Evolutionary conservation across 2,888 invertebrate genomes (phyloP).

Genomic region (Ochropacha duplaris): DNA sequence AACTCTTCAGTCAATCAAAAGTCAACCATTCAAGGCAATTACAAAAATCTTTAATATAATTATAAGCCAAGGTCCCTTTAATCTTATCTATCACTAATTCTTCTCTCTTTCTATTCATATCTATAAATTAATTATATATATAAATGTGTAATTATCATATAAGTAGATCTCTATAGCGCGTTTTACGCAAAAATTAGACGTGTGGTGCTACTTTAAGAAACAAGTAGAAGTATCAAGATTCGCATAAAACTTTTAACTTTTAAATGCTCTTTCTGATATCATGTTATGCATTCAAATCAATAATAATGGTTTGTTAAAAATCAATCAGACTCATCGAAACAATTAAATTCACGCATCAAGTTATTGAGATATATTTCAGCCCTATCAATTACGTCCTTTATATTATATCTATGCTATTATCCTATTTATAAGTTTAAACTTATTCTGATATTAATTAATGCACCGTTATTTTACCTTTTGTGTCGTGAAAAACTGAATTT

Average conservation of each 20-base stretch:
- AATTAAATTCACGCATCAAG: neutral
- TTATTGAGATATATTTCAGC: constrained; percentile 34
- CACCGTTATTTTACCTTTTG: neutral
- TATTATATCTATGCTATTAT: constrained; percentile 24
- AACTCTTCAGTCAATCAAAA: too few relatives aligned
- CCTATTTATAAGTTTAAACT: constrained; percentile 19
- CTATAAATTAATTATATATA: constrained; percentile 30
- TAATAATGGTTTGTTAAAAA: too few relatives aligned
- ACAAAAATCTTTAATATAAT: constrained; percentile 12
- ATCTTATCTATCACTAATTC: constrained; percentile 35
- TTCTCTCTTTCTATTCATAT: constrained; percentile 50
- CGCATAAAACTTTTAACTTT: neutral
- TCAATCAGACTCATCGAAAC: too few relatives aligned
- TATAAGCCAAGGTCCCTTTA: constrained; percentile 25
- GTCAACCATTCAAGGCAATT: constrained; percentile 2
- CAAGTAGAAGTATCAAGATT: constrained; percentile 1
- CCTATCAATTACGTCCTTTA: constrained; percentile 62
- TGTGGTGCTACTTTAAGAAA: constrained; percentile 66
- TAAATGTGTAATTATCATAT: constrained; percentile 1
- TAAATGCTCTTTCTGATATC: neutral
- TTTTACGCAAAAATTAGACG: constrained; percentile 48
- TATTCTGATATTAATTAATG: constrained; percentile 21
- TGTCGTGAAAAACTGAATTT: too few relatives aligned
- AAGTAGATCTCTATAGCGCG: constrained; percentile 24
- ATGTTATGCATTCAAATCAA: too few relatives aligned